These are phyloP conservation scores for Urocynchramus pylzowi DNA, from an alignment of 2,113 vertebrate genomes.

Conservation along the genomic window DNA sequence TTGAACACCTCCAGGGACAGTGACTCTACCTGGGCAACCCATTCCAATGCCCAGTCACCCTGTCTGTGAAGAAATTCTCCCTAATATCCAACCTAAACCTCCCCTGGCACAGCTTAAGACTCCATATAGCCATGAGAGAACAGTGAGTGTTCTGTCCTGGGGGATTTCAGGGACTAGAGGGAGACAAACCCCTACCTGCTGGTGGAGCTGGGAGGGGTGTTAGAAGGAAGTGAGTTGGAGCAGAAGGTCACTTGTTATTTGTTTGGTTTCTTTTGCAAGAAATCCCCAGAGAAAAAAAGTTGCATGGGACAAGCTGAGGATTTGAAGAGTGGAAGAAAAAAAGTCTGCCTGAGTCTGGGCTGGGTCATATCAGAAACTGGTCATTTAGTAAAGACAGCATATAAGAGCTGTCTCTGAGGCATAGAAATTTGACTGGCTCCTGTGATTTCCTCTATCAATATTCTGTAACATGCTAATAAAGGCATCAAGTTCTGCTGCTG, in stretches of 20 bases:
- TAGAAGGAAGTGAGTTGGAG: neutral
- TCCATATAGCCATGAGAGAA: neutral
- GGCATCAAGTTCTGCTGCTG: neutral
- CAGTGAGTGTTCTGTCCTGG: neutral
- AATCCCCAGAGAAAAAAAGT: neutral
- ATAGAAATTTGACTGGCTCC: neutral
- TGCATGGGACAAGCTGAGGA: neutral
- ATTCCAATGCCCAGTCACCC: accelerated
- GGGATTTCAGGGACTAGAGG: neutral
- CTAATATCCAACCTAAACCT: neutral
- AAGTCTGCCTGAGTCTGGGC: neutral
- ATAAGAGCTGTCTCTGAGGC: neutral
- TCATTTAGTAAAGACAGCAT: neutral
- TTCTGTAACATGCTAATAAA: neutral
- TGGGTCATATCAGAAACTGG: neutral
- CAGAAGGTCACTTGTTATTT: neutral
- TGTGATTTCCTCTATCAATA: neutral
- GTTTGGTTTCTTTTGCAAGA: neutral
- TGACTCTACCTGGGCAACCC: neutral
- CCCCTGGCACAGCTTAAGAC: neutral
- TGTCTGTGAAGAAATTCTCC: neutral
- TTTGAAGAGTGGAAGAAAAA: neutral
- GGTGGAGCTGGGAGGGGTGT: neutral
- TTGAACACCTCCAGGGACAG: neutral
- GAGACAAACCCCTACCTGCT: neutral